Base-by-base conservation (phyloP, 2,797 vertebrate genomes). In the Phrynocephalus vlangalii region DNA sequence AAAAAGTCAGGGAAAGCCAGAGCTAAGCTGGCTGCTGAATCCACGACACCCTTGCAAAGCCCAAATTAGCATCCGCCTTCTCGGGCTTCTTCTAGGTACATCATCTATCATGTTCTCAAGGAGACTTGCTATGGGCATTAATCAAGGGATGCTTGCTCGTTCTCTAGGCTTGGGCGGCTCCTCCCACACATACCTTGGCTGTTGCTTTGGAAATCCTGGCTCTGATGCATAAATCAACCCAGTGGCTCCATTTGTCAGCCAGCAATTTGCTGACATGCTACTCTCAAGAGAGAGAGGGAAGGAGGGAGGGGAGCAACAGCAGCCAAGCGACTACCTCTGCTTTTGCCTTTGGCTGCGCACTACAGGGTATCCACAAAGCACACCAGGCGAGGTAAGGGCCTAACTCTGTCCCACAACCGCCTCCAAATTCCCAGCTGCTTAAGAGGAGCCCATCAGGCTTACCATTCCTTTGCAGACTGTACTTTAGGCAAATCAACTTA, bases 151-250 rank as follows among this genome's bases (percentile, higher is more conserved):
- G 10, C 60, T 56, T 22, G 82, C 28, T 48, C 73, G 77, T 33
- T 79, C 30, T 73, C 48, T 24, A 48, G 78, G 48, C 22, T 15
- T 15, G 33, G 63, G 50, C 24, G 67, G n/a, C 86, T 77, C 78
- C 63, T 78, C 82, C 75, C 76, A 80, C 81, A 68, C n/a, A 33
- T 11, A 73, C 77, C 28, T 52, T 70, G 9, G 52, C 52, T n/a
- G 30, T 60, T 84, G 48, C 70, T 48, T 60, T 84, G 68, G 68
- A 86, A 82, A 85, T 76, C 77, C 60, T 33, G 6, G 63, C 85
- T 75, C 78, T 33, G 78, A 76, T 73, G 71, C 78, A 87, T 90
- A 71, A 87, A 84, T 87, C 89, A 90, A 48, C 63, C 81, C 48
- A 81, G 63, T 50, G 13, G 77, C 28, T 63, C 82, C 85, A 87